phyloP scores from a whole-genome alignment of 2,888 invertebrate species.

The Epinotia demarniana region DNA sequence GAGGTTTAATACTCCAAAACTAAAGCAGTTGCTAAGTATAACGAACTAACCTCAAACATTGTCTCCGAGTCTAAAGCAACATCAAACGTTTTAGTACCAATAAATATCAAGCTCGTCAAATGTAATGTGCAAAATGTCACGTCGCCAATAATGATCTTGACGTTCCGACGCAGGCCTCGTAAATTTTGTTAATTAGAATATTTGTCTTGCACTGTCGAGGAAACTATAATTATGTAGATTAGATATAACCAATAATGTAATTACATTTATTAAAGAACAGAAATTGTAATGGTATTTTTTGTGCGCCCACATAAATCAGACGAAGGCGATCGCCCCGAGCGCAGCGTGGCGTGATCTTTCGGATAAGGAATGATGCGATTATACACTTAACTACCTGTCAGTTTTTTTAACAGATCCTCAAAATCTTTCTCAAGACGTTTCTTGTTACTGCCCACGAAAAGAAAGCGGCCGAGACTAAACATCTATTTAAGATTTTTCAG shows the following conservation, averaged over 20 bases:
- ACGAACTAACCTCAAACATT: conserved; percentile 20
- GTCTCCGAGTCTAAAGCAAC: conserved; percentile 3
- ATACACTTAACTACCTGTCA: conserved; percentile 45
- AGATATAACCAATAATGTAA: conserved; percentile 45
- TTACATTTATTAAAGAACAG: conserved; percentile 45
- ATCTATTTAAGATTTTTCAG: conserved; percentile 36
- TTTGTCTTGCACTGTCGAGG: conserved; percentile 40
- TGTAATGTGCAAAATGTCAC: conserved; percentile 41
- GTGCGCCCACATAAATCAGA: conserved; percentile 43
- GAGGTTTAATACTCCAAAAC: conserved; percentile 1
- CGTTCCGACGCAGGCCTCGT: conserved; percentile 24
- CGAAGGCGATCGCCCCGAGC: conserved; percentile 33
- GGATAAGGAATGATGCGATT: conserved; percentile 44
- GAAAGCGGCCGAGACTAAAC: conserved; percentile 26
- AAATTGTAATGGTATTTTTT: conserved; percentile 45
- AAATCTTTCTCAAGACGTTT: conserved; percentile 24
- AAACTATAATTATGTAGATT: conserved; percentile 44
- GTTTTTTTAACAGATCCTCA: conserved; percentile 37
- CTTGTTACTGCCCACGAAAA: conserved; percentile 27
- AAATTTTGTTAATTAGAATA: conserved; percentile 42
- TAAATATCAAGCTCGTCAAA: conserved; percentile 43
- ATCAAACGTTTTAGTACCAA: conserved; percentile 27
- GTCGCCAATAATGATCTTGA: conserved; percentile 24
- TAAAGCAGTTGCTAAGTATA: conserved; percentile 13
- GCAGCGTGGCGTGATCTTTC: conserved; percentile 40